Conservation (phyloP, 2,113 vertebrate species). For the Axis porcinus region DNA sequence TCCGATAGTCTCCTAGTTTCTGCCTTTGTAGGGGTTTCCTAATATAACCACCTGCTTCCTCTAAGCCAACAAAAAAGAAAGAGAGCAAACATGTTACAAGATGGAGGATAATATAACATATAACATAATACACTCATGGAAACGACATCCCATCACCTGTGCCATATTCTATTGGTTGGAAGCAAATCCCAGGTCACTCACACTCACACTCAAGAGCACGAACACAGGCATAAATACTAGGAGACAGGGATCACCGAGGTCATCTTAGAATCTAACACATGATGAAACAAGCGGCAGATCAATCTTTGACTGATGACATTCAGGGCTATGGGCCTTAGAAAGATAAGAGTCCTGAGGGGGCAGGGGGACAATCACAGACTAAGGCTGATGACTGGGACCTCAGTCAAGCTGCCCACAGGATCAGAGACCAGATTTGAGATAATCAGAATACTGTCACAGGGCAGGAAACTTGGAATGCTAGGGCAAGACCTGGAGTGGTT, state of each 20-base stretch:
- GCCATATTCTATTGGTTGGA: neutral
- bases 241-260: neutral
- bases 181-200: neutral
- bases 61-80: neutral
- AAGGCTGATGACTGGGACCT: neutral
- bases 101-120: neutral
- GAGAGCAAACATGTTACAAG: neutral
- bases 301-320: neutral
- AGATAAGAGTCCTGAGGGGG: neutral
- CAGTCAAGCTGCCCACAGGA: neutral
- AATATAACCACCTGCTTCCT: too few relatives aligned
- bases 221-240: neutral
- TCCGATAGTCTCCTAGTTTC: neutral
- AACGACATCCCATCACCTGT: neutral
- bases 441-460: neutral
- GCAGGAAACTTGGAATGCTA: neutral
- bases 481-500: neutral
- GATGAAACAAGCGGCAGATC: neutral
- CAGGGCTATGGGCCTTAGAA: neutral
- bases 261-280: neutral
- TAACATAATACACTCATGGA: neutral
- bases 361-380: neutral
- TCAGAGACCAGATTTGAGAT: neutral
- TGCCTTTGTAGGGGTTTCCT: neutral
- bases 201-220: neutral